phyloP scores from a whole-genome alignment of 2,113 vertebrate species.

The Pipra filicauda region DNA sequence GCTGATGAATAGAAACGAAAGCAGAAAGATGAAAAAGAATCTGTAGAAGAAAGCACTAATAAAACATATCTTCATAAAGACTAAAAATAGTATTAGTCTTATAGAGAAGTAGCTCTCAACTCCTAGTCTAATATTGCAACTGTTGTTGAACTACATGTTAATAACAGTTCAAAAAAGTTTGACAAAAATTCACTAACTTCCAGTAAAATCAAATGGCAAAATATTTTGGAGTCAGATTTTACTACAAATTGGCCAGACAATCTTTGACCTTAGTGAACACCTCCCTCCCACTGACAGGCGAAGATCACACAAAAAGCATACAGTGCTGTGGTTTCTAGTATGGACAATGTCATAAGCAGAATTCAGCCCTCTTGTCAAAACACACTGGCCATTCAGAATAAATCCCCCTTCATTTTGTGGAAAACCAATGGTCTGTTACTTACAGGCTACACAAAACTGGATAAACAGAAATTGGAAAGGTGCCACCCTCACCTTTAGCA shows the following conservation, averaged over 20 bases:
- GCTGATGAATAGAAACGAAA: neutral
- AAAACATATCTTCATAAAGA: neutral
- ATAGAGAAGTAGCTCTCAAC: neutral
- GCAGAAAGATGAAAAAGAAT: neutral
- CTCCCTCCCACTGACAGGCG: neutral
- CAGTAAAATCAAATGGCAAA: neutral
- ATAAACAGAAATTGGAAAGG: neutral
- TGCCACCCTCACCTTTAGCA: neutral
- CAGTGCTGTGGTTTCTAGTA: neutral
- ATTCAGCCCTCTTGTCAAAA: neutral
- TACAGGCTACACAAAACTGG: neutral
- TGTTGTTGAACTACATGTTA: neutral
- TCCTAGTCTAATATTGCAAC: neutral
- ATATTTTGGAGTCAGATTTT: neutral
- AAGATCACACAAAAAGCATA: neutral
- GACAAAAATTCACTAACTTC: neutral
- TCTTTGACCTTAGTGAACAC: neutral
- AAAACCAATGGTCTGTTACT: neutral
- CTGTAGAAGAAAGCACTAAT: neutral
- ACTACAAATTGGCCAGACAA: neutral
- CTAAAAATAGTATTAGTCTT: neutral
- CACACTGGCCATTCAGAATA: rapidly evolving
- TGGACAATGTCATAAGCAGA: neutral
- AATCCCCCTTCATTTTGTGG: neutral
- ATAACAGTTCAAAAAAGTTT: neutral